Conservation (phyloP, 2,797 vertebrate genomes). For the Enteromius mattozi region DNA sequence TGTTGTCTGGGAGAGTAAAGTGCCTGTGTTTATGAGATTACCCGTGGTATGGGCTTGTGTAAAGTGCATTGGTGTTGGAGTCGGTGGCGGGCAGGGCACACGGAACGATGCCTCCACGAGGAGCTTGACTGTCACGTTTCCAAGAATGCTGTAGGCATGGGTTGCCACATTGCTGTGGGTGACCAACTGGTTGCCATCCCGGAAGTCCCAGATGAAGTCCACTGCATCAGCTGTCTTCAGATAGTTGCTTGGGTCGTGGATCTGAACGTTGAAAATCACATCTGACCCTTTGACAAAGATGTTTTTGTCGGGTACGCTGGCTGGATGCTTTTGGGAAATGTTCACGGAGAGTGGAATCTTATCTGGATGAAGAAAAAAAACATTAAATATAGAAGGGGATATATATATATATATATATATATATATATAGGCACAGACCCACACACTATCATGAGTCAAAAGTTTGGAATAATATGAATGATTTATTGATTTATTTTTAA, state of each 20-base stretch:
- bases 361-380: slow-evolving; percentile 74
- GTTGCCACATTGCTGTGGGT: slow-evolving; percentile 80
- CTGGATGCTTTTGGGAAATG: slow-evolving; percentile 86
- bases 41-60: slow-evolving; percentile 65
- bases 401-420: no score
- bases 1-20: background rate
- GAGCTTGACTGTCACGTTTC: slow-evolving; percentile 84
- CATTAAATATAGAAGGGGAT: background rate
- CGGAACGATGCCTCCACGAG: slow-evolving; percentile 86
- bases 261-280: slow-evolving; percentile 81
- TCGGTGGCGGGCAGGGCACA: slow-evolving; percentile 76
- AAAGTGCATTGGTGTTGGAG: slow-evolving; percentile 63
- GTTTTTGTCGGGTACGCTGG: slow-evolving; percentile 82
- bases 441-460: background rate
- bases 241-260: slow-evolving; percentile 92
- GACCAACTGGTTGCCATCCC: slow-evolving; percentile 85
- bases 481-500: background rate
- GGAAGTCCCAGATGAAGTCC: slow-evolving; percentile 90
- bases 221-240: slow-evolving; percentile 83
- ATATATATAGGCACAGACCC: no score
- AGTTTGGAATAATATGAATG: background rate
- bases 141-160: slow-evolving; percentile 79
- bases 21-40: slow-evolving; percentile 54
- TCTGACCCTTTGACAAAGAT: slow-evolving; percentile 87
- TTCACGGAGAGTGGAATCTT: slow-evolving; percentile 87